Conservation (phyloP, 2,797 vertebrate genomes). For the Acestrorhynchus altus region DNA sequence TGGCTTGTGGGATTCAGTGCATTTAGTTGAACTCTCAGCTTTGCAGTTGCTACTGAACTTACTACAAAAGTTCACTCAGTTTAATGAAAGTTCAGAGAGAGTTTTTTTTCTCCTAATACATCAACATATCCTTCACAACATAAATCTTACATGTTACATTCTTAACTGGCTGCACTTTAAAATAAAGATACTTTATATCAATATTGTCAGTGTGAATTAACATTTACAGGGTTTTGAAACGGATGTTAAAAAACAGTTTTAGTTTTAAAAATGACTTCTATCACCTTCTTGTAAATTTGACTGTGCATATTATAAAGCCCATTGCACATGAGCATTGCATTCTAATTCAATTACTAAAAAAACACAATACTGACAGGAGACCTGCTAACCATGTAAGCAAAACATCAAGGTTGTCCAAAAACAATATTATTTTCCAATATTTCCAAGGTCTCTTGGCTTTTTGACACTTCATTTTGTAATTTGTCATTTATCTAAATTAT, state of each 20-base stretch:
- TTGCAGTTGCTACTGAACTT: conserved; percentile 53
- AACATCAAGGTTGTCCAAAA: conserved; percentile 46
- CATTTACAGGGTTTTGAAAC: not conserved
- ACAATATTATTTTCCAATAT: conserved; percentile 43
- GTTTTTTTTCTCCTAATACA: conserved; percentile 26
- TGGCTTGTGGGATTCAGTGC: conserved; percentile 52
- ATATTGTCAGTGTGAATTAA: not conserved
- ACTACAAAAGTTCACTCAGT: conserved; percentile 52
- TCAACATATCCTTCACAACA: not conserved
- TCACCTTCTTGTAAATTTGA: conserved; percentile 13
- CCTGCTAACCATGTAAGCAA: conserved; percentile 39
- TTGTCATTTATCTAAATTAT: conserved; percentile 47
- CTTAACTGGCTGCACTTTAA: not conserved
- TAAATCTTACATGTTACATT: conserved; percentile 1
- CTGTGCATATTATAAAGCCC: conserved; percentile 3
- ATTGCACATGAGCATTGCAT: conserved; percentile 13
- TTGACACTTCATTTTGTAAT: conserved; percentile 43
- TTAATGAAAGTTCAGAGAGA: conserved; percentile 42
- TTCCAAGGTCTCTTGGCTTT: conserved; percentile 44
- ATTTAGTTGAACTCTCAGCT: conserved; percentile 34
- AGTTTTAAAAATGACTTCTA: not conserved
- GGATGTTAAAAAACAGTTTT: not conserved
- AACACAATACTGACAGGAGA: conserved; percentile 22
- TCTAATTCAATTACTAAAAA: conserved; percentile 16
- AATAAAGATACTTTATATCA: not conserved